Conservation (phyloP, 2,888 invertebrate species). For the Ophion ventricosus region DNA sequence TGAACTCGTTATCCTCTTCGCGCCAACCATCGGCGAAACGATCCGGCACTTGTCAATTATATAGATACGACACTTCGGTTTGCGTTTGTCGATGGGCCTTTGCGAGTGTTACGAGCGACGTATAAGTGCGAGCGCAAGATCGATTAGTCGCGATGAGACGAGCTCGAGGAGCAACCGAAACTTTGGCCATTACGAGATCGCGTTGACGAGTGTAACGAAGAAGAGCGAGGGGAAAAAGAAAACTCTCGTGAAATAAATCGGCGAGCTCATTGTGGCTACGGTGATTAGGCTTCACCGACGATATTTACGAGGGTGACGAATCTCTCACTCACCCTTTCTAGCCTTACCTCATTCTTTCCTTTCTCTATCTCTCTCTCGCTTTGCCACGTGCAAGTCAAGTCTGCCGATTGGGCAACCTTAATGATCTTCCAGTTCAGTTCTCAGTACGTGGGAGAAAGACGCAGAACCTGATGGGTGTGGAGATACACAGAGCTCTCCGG, state of each 20-base stretch:
- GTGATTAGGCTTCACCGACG: conserved; percentile 62
- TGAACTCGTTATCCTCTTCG: conserved; percentile 48
- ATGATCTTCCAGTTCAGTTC: conserved; percentile 55
- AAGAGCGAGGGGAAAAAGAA: conserved; percentile 9
- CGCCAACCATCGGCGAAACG: conserved; percentile 49
- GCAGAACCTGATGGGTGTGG: conserved; percentile 26
- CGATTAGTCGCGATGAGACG: conserved; percentile 51
- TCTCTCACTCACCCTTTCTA: conserved; percentile 45
- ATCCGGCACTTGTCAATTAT: conserved; percentile 51
- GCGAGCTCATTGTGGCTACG: conserved; percentile 50
- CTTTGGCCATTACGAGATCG: conserved; percentile 56
- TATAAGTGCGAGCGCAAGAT: conserved; percentile 48
- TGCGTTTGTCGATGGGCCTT: conserved; percentile 15
- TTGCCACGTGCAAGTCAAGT: conserved; percentile 49
- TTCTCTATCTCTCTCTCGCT: conserved; percentile 26
- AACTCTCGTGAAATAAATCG: conserved; percentile 57
- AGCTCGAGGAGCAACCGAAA: conserved; percentile 36
- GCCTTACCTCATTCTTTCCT: neutral
- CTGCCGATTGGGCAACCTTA: conserved; percentile 53
- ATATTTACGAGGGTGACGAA: conserved; percentile 63
- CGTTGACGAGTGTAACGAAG: conserved; percentile 30
- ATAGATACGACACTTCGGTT: conserved; percentile 22
- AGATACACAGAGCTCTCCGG: conserved; percentile 19
- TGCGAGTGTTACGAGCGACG: conserved; percentile 49
- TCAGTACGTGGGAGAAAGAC: conserved; percentile 4